Evolutionary conservation across 37 sponge, comb jelly and placozoan species (phyloP).

Genomic region (Aplysina aerophoba): DNA sequence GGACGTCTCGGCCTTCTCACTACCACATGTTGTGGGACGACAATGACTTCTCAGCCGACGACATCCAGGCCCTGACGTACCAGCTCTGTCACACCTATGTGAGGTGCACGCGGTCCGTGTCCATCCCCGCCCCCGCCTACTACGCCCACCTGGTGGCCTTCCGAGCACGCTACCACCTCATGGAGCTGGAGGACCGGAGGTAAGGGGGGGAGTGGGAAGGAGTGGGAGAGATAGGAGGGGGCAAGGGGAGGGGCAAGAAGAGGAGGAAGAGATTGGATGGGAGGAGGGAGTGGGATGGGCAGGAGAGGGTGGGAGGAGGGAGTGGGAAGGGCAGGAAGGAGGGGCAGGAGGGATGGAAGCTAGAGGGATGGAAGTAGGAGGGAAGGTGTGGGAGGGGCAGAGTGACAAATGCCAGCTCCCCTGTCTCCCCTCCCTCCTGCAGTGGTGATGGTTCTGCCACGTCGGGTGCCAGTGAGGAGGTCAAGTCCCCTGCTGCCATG

Average conservation of each 20-base stretch:
- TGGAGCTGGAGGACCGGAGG: constrained; percentile 85
- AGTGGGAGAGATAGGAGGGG: no score
- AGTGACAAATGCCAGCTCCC: no score
- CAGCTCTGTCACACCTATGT: constrained; percentile 97
- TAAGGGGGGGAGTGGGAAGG: constrained; percentile 3
- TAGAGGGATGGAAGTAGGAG: no score
- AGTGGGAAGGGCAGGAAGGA: no score
- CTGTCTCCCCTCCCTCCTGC: neutral
- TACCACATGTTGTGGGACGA: constrained; percentile 98
- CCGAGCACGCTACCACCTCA: constrained; percentile 89
- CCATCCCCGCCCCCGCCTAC: constrained; percentile 98
- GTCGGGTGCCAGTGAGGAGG: constrained; percentile 17
- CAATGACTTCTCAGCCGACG: constrained; percentile 91
- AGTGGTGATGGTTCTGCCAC: constrained; percentile 60
- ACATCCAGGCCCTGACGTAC: constrained; percentile 93
- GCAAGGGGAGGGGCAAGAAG: no score
- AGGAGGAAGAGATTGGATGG: no score
- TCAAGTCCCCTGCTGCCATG: constrained; percentile 71
- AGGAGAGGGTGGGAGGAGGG: no score
- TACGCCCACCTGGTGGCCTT: constrained; percentile 95
- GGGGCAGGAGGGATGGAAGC: no score
- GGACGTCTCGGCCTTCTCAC: constrained; percentile 95
- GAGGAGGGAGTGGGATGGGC: no score
- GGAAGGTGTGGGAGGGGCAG: no score
- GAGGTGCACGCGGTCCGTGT: constrained; percentile 93